These are phyloP conservation scores for Oreochromis niloticus DNA, from an alignment of 2,113 vertebrate genomes.

Conservation along the genomic window DNA sequence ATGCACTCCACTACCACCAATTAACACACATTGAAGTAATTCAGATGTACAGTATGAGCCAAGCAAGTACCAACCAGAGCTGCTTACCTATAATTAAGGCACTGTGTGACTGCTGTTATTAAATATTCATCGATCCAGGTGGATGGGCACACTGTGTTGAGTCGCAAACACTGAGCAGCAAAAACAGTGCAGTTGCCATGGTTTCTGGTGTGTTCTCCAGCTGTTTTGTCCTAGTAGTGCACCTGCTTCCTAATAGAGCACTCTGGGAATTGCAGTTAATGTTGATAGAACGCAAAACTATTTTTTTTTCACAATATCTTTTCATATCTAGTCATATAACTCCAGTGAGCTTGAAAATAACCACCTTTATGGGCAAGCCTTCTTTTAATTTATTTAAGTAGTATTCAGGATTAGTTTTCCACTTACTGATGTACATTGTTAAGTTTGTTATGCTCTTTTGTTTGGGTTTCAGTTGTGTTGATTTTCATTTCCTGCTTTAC, in stretches of 20 bases:
- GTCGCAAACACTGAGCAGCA: background rate
- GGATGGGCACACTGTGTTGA: slow-evolving; percentile 6
- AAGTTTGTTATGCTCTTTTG: background rate
- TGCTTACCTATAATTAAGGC: background rate
- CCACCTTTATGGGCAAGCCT: background rate
- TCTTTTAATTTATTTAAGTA: background rate
- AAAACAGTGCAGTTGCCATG: slow-evolving; percentile 24
- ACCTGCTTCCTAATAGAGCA: slow-evolving; percentile 16
- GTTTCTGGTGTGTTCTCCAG: slow-evolving; percentile 2
- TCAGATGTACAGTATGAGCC: background rate
- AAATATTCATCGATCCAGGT: slow-evolving; percentile 31
- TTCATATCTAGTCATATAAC: background rate
- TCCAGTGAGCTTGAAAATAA: background rate
- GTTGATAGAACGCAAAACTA: background rate
- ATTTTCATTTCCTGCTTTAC: background rate
- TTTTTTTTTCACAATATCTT: background rate
- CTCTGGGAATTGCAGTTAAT: background rate
- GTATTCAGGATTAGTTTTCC: background rate
- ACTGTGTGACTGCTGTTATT: background rate
- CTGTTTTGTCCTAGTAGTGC: slow-evolving; percentile 8
- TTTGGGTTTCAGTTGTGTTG: background rate
- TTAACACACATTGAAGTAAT: background rate
- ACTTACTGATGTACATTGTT: background rate
- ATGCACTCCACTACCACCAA: background rate
- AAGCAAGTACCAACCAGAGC: background rate